These are phyloP conservation scores for Orthosia incerta DNA, from an alignment of 2,888 invertebrate genomes.

Conservation along the genomic window DNA sequence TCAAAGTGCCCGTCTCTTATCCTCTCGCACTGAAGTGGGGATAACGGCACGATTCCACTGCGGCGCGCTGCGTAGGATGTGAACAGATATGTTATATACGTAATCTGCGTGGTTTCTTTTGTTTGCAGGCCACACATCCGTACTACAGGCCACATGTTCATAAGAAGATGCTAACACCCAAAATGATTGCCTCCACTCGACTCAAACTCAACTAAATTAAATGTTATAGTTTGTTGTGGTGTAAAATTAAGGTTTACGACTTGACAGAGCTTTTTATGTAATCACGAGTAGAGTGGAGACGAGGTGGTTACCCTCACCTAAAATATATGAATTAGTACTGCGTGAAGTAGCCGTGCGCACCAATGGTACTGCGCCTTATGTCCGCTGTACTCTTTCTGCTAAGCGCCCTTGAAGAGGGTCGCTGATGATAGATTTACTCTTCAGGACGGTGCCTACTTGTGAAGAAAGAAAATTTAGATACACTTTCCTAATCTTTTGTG, in stretches of 20 bases:
- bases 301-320: background rate
- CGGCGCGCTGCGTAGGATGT: background rate
- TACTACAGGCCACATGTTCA: background rate
- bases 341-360: background rate
- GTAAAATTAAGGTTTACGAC: background rate
- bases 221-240: too few species aligned
- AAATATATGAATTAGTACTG: background rate
- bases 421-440: constrained; percentile 40
- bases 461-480: constrained; percentile 23
- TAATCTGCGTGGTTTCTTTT: background rate
- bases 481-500: constrained; percentile 2
- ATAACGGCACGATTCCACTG: background rate
- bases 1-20: constrained; percentile 28
- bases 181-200: background rate
- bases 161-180: background rate
- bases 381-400: constrained; percentile 19
- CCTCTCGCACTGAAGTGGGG: constrained; percentile 24
- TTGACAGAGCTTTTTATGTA: too few species aligned
- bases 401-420: constrained; percentile 36
- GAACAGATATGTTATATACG: background rate
- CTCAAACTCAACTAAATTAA: background rate
- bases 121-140: background rate
- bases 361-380: too few species aligned
- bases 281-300: too few species aligned
- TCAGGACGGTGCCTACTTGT: constrained; percentile 9